phyloP scores from a whole-genome alignment of 2,113 vertebrate species.

The Microcebus jonahi region DNA sequence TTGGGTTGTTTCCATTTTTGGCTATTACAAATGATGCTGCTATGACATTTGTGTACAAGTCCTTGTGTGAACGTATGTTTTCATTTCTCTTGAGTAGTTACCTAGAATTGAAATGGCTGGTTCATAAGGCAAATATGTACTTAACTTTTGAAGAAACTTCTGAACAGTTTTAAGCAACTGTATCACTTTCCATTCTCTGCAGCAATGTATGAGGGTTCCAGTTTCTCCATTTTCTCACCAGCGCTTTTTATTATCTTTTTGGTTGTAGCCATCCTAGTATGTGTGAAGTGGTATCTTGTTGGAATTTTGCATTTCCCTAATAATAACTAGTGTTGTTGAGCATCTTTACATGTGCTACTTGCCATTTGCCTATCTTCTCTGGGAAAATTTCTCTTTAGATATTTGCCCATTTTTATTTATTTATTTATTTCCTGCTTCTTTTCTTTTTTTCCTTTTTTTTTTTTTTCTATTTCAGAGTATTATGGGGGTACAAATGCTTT shows the following conservation, averaged over 20 bases:
- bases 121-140: background rate
- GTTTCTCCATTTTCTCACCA: background rate
- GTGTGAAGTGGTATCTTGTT: background rate
- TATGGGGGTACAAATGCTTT: too few relatives aligned
- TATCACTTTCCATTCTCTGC: background rate
- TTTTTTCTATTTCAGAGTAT: too few relatives aligned
- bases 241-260: background rate
- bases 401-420: background rate
- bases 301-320: background rate
- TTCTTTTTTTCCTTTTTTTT: too few relatives aligned
- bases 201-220: background rate
- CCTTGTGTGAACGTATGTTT: background rate
- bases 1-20: background rate
- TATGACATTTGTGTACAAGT: background rate
- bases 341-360: background rate
- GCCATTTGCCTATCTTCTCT: background rate
- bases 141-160: constrained; percentile 29
- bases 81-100: background rate
- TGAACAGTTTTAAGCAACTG: background rate
- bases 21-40: background rate
- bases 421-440: too few relatives aligned
- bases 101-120: background rate
- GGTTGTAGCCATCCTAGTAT: background rate
- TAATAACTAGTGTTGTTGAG: background rate
- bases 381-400: background rate